Evolutionary conservation across 2,888 invertebrate genomes (phyloP).

Genomic region (Mythimna loreyi): DNA sequence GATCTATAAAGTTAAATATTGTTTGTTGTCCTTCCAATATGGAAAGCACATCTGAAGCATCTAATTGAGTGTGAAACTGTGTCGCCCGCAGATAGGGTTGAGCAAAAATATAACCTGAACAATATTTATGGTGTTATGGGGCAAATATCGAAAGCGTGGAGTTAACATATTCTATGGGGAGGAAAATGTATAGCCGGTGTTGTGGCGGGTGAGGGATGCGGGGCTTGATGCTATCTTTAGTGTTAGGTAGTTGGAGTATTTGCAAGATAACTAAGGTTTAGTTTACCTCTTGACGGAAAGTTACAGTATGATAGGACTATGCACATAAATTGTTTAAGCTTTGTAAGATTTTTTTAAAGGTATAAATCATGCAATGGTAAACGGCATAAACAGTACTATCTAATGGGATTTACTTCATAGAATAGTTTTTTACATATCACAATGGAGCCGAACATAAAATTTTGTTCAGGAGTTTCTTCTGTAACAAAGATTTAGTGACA

Average conservation of each 20-base stretch:
- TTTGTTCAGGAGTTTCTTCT: no score
- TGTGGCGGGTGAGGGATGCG: conserved; percentile 34
- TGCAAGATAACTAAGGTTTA: not conserved
- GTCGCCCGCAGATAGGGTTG: conserved; percentile 52
- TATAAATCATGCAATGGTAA: no score
- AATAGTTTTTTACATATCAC: no score
- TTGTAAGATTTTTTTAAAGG: no score
- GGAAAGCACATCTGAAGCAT: conserved; percentile 16
- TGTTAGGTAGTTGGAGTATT: conserved; percentile 14
- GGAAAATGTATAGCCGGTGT: conserved; percentile 45
- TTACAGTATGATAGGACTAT: not conserved
- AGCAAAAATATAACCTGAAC: conserved; percentile 25
- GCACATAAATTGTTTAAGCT: no score
- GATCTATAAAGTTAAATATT: not conserved
- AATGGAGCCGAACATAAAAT: no score
- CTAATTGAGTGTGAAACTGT: conserved; percentile 64
- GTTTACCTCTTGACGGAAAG: not conserved
- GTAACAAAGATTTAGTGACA: no score
- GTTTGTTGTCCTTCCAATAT: conserved; percentile 12
- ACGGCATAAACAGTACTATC: no score
- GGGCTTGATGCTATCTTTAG: no score
- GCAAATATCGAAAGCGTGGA: conserved; percentile 31
- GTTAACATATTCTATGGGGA: conserved; percentile 52
- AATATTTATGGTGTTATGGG: conserved; percentile 43
- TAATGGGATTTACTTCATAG: no score